phyloP scores from a whole-genome alignment of 2,888 invertebrate species.

The Sepiola atlantica region DNA sequence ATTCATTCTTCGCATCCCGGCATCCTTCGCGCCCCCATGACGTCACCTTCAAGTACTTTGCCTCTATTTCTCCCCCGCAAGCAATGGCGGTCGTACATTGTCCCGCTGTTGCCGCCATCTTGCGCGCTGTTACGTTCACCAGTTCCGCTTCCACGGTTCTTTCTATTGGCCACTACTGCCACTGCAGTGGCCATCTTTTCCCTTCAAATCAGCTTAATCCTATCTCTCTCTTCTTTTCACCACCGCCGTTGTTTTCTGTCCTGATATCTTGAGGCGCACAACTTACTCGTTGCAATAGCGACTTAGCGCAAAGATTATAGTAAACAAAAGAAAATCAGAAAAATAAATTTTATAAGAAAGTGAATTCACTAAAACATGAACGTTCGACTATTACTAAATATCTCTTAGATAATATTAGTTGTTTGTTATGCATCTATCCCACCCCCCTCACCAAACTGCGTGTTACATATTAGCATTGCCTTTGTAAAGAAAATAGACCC shows the following conservation, averaged over 20 bases:
- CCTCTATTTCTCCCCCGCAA: neutral
- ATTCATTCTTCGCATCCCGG: neutral
- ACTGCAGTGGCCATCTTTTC: neutral
- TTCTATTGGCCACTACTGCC: neutral
- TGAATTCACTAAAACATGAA: neutral
- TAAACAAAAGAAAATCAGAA: neutral
- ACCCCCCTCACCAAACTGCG: too few species aligned
- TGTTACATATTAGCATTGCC: too few species aligned
- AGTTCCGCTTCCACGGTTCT: neutral
- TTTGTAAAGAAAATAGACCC: too few species aligned
- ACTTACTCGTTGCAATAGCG: neutral
- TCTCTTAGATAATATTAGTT: too few species aligned
- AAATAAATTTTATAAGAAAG: neutral
- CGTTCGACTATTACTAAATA: too few species aligned
- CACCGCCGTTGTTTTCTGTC: neutral
- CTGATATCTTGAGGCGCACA: neutral
- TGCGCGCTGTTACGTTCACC: neutral
- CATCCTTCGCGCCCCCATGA: neutral
- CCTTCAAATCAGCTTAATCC: neutral
- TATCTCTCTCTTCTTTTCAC: neutral
- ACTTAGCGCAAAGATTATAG: neutral
- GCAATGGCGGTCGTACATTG: constrained; percentile 20
- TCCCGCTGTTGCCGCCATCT: neutral
- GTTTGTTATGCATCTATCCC: too few species aligned
- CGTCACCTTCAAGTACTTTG: constrained; percentile 19